Percentiles rank a stretch among this genome's conserved stretches.
Conservation (phyloP, 2,797 vertebrate species). For the Phoeniculus purpureus region DNA sequence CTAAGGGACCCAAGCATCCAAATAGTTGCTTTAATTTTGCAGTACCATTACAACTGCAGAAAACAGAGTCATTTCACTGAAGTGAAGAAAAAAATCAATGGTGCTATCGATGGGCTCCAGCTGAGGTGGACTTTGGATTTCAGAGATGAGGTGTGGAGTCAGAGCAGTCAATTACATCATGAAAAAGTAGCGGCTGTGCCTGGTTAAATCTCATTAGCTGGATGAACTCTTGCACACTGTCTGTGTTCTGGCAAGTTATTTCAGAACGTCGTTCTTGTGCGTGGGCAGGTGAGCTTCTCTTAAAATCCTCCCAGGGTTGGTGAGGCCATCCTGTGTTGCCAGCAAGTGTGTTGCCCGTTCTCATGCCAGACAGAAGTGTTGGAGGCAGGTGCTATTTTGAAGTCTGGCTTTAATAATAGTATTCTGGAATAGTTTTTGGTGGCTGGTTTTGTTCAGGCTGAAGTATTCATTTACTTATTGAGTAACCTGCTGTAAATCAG, state of each 20-base stretch:
- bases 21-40: not conserved
- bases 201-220: slow-evolving; percentile 18
- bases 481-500: not conserved
- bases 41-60: not conserved
- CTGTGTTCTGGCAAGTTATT: not conserved
- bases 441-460: not conserved
- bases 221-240: not conserved
- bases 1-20: not conserved
- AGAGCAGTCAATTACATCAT: not conserved
- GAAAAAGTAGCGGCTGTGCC: not conserved
- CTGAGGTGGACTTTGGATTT: slow-evolving; percentile 5
- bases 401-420: not conserved
- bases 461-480: not conserved
- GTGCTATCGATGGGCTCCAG: not conserved
- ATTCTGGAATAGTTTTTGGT: not conserved
- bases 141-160: not conserved
- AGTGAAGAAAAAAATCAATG: not conserved
- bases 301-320: not conserved
- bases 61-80: slow-evolving; percentile 6
- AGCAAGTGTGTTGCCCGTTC: not conserved
- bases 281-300: not conserved
- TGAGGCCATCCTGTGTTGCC: not conserved
- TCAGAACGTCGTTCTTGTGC: not conserved
- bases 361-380: not conserved
- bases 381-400: not conserved